phyloP scores from a whole-genome alignment of 2,888 invertebrate genomes.

The Limenitis camilla region DNA sequence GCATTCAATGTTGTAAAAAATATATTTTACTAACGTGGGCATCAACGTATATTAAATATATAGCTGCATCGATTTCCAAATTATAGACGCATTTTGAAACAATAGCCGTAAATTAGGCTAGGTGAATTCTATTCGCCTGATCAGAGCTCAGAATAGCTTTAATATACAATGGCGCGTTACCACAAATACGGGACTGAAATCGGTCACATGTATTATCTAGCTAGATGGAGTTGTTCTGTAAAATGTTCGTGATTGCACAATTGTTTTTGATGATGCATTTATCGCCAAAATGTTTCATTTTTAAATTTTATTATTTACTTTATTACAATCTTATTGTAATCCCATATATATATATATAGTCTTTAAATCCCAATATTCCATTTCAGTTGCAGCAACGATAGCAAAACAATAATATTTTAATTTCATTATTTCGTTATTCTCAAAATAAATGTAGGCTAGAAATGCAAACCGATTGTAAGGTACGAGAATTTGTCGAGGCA shows the following conservation, averaged over 20 bases:
- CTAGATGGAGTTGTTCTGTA: constrained; percentile 18
- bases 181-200: constrained; percentile 26
- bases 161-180: constrained; percentile 21
- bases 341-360: too few relatives aligned
- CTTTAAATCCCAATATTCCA: too few relatives aligned
- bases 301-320: constrained; percentile 20
- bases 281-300: neutral
- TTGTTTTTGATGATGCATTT: constrained; percentile 21
- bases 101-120: constrained; percentile 20
- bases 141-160: constrained; percentile 20
- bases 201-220: constrained; percentile 26
- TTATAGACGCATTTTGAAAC: constrained; percentile 10
- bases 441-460: too few relatives aligned
- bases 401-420: too few relatives aligned
- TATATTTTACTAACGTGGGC: too few relatives aligned
- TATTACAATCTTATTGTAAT: too few relatives aligned
- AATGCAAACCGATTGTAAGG: constrained; percentile 46
- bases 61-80: too few relatives aligned
- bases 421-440: too few relatives aligned
- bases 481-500: constrained; percentile 44
- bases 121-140: constrained; percentile 22
- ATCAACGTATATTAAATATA: too few relatives aligned
- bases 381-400: too few relatives aligned
- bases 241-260: constrained; percentile 24
- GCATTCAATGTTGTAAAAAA: too few relatives aligned